Conservation (phyloP, 2,797 vertebrate species). For the Myiotriccus ornatus region DNA sequence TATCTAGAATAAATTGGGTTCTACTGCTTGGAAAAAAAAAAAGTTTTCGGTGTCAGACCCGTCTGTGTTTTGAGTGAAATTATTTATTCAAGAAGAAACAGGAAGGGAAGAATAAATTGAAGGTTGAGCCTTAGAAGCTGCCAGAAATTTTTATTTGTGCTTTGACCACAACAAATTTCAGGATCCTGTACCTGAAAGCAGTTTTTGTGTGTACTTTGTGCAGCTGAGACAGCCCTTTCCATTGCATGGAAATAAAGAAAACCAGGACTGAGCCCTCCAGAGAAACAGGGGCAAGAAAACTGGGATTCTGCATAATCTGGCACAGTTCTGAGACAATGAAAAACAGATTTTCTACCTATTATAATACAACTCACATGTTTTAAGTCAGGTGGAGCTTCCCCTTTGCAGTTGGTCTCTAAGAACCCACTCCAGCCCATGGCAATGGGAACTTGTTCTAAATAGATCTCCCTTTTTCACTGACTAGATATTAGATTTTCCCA, state of each 20-base stretch:
- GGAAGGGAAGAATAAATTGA: not conserved
- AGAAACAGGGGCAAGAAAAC: not conserved
- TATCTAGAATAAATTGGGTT: not conserved
- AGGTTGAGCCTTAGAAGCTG: not conserved
- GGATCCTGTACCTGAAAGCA: not conserved
- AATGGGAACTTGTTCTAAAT: not conserved
- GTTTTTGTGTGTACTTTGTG: not conserved
- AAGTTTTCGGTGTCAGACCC: not conserved
- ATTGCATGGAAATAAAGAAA: not conserved
- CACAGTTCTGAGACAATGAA: rapidly evolving
- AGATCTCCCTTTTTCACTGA: not conserved
- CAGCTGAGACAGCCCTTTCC: not conserved
- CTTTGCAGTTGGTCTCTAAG: not conserved
- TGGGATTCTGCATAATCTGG: not conserved
- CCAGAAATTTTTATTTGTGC: not conserved
- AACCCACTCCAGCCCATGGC: not conserved
- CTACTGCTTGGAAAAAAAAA: not conserved
- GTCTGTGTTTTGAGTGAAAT: not conserved
- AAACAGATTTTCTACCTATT: not conserved
- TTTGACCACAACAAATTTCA: not conserved
- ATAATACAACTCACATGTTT: rapidly evolving
- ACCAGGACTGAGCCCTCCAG: rapidly evolving
- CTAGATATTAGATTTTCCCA: not conserved
- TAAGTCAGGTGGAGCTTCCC: not conserved
- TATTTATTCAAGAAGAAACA: not conserved